A percentile compares a stretch with the other conserved stretches of the same genome.
phyloP scores from a whole-genome alignment of 2,888 invertebrate species.

The Ennomos erosarius region DNA sequence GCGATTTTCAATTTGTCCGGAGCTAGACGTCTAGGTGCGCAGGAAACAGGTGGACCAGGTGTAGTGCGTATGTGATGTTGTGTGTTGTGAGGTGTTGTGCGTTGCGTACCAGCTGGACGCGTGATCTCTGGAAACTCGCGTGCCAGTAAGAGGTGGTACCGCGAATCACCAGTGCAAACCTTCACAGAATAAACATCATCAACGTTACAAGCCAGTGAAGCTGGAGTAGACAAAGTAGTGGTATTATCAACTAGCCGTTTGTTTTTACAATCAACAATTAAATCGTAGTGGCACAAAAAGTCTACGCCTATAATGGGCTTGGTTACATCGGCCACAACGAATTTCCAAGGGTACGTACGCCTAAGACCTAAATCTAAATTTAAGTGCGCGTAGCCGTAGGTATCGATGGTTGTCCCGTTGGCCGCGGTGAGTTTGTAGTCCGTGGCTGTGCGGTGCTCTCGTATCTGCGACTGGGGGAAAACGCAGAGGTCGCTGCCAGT shows the following conservation, averaged over 20 bases:
- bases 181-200: conserved; percentile 28
- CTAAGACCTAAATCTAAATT: conserved; percentile 42
- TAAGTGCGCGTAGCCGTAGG: conserved; percentile 38
- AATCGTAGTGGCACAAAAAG: conserved; percentile 34
- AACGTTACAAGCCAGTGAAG: conserved; percentile 2
- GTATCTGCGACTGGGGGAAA: conserved; percentile 21
- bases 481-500: conserved; percentile 41
- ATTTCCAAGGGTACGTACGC: conserved; percentile 41
- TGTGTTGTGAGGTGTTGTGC: conserved; percentile 24
- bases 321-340: conserved; percentile 45
- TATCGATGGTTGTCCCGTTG: conserved; percentile 40
- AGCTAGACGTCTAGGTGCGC: conserved; percentile 47
- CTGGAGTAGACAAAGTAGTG: conserved; percentile 17
- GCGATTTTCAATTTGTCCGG: conserved; percentile 48
- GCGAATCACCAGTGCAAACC: conserved; percentile 19
- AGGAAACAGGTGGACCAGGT: conserved; percentile 44
- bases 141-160: conserved; percentile 11
- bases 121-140: conserved; percentile 30
- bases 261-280: conserved; percentile 24
- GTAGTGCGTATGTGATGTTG: conserved; percentile 43
- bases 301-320: conserved; percentile 48
- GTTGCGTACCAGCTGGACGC: conserved; percentile 32
- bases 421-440: conserved; percentile 37
- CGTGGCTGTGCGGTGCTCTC: conserved; percentile 26
- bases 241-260: conserved; percentile 24